Evolutionary conservation across 92 coral and sea anemone species (phyloP), one percentile per base, ranked within the genome.

Genomic region (Scolanthus callimorphus): DNA sequence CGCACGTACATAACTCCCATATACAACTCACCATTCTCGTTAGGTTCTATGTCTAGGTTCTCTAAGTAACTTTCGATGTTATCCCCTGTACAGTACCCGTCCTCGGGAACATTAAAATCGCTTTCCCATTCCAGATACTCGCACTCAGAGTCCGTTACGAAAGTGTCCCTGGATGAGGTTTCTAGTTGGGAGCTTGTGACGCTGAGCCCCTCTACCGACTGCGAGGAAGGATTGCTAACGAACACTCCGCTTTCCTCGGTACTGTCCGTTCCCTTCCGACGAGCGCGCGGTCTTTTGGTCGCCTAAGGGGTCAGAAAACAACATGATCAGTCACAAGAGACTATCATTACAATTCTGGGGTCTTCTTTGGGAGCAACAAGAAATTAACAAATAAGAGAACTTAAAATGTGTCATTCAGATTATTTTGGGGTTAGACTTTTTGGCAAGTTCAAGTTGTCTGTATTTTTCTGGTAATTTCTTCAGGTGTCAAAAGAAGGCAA

Each of bases 81-180:
- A 60, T 86, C 95, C 9, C 84, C 89, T 19, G 95, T 86, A 52
- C 70, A 81, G 49, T 86, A 86, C 1, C 95, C 89, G 31, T 86
- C 95, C 44, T 86, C 95, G 29, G 71, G 65, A 4, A 78, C 77
- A 57, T 61, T 64, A 0, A 57, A 51, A 41, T 79, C 91, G 23
- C 47, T 74, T 55, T 77, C 89, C 83, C 85, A 81, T 20, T 86
- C 83, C 22, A 73, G 37, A 25, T 72, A 57, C 39, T 82, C 85
- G 31, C 49, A 25, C 25, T 86, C 89, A 30, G 79, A 76, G 37
- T 86, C 95, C 25, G 89, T 69, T 31, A 86, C 39, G n/a, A 77
- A 83, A 2, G 89, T 63, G 25, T 86, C 95, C 26, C 83, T 31
- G 20, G 85, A 70, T 28, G 85, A 61, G 17, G 71, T 62, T 13